Base-by-base conservation (phyloP, 2,888 invertebrate genomes). In the Drosophila mettleri region DNA sequence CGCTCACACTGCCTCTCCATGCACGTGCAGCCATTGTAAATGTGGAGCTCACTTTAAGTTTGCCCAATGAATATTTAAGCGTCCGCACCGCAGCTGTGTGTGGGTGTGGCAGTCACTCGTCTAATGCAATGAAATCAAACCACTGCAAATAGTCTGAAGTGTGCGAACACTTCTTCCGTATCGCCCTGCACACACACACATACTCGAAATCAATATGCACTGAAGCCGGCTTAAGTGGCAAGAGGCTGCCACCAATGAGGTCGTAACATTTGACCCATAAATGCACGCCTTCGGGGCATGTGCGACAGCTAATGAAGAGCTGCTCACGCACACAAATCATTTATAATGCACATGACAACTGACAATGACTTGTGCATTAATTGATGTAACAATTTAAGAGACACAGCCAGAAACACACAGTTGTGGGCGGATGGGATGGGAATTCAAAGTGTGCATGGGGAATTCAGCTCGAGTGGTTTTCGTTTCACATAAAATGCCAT, bases 331-430 rank as follows among this genome's bases (percentile, higher is more conserved):
- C 72, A 86, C 88, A 84, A 88, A 84, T 84, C 83, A 84, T 84
- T 82, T 72, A 79, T 88, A 84, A 84, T 84, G 83, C 70, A 84
- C 85, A 74, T 52, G 75, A 69, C 81, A 78, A 80, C 86, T 79
- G 86, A 86, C 88, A 86, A 77, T 88, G 83, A 82, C 86, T 88
- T 82, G 86, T 68, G 70, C 69, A 82, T 83, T 84, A 88, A 84
- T 84, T 84, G 88, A 86, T 83, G 86, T 55, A 68, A 71, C 80
- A 69, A 83, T 88, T 84, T 77, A 79, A 85, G 74, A 57, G 67
- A 57, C 58, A 46, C 34, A 1, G 36, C 54, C 49, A 16, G 55
- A 54, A 10, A 34, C 18, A 20, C 24, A 41, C 3, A n/a, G 18
- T 8, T 46, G 18, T 12, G 0, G 4, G 6, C 31, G 14, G 8